These are phyloP conservation scores for Enteromius radiatus DNA, from an alignment of 2,797 vertebrate species.

Conservation along the genomic window DNA sequence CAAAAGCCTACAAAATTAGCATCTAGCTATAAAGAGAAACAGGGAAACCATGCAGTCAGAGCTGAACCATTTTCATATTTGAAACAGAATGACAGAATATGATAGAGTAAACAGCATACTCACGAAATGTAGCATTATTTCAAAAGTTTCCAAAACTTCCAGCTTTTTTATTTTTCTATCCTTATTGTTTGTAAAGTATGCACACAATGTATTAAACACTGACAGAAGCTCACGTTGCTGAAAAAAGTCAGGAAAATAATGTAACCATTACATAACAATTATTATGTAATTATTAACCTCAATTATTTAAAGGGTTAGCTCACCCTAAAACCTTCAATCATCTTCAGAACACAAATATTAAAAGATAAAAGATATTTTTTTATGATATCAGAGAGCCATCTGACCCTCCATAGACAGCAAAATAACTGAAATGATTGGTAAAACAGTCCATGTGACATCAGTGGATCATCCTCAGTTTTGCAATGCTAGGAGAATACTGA, in stretches of 20 bases:
- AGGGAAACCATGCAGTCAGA: neutral
- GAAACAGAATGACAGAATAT: neutral
- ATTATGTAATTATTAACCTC: neutral
- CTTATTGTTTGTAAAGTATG: neutral
- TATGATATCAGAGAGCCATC: too few relatives aligned
- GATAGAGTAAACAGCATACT: constrained; percentile 2
- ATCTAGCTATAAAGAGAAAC: neutral
- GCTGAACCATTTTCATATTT: neutral
- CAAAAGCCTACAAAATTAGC: accelerated
- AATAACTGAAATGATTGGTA: too few relatives aligned
- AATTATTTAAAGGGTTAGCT: neutral
- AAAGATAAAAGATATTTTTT: too few relatives aligned
- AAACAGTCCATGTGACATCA: too few relatives aligned
- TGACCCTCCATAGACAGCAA: too few relatives aligned
- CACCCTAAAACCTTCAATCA: too few relatives aligned
- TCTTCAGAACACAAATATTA: too few relatives aligned
- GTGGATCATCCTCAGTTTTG: too few relatives aligned
- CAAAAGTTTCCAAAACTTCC: accelerated
- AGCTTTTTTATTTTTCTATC: accelerated
- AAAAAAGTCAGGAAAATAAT: neutral
- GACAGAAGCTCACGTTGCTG: constrained; percentile 29
- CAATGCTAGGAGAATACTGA: too few relatives aligned
- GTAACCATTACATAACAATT: neutral
- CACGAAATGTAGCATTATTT: accelerated
- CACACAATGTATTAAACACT: constrained; percentile 37